These are phyloP conservation scores for Holocentrus rufus DNA, from an alignment of 2,797 vertebrate genomes.

Conservation along the genomic window DNA sequence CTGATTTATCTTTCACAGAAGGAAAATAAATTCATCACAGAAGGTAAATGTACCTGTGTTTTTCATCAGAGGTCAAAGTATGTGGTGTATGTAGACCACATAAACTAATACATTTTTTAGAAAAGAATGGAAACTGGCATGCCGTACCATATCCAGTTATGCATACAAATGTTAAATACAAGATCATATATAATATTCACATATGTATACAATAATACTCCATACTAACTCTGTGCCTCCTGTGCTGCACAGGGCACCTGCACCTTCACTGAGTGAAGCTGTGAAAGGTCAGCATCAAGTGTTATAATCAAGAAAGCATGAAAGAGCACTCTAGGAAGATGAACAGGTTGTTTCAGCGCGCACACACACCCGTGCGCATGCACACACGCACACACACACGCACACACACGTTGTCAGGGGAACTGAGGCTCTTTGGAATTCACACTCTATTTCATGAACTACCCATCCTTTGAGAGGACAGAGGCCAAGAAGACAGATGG, in stretches of 20 bases:
- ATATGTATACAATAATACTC: no score
- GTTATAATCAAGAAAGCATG: slow-evolving; percentile 13
- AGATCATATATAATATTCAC: no score
- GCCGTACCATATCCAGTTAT: no score
- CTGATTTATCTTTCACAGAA: no score
- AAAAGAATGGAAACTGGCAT: no score
- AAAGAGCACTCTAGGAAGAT: slow-evolving; percentile 17
- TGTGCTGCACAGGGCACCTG: slow-evolving; percentile 15
- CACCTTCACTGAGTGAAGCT: slow-evolving; percentile 33
- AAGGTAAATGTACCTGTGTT: no score
- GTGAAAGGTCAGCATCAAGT: slow-evolving; percentile 27
- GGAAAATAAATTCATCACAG: no score
- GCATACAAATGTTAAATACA: no score
- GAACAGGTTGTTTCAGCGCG: neutral
- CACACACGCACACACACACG: slow-evolving; percentile 11
- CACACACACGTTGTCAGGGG: slow-evolving; percentile 21
- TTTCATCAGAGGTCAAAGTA: no score
- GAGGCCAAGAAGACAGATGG: neutral
- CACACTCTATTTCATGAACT: slow-evolving; percentile 13
- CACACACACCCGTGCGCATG: slow-evolving; percentile 1
- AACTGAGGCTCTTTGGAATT: slow-evolving; percentile 5
- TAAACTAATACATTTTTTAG: no score
- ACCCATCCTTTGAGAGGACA: slow-evolving; percentile 14
- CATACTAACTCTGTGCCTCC: neutral
- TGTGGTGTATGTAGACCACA: no score